These are phyloP conservation scores for Drosophila trapezifrons DNA, from an alignment of 1,140 invertebrate species.

Conservation along the genomic window DNA sequence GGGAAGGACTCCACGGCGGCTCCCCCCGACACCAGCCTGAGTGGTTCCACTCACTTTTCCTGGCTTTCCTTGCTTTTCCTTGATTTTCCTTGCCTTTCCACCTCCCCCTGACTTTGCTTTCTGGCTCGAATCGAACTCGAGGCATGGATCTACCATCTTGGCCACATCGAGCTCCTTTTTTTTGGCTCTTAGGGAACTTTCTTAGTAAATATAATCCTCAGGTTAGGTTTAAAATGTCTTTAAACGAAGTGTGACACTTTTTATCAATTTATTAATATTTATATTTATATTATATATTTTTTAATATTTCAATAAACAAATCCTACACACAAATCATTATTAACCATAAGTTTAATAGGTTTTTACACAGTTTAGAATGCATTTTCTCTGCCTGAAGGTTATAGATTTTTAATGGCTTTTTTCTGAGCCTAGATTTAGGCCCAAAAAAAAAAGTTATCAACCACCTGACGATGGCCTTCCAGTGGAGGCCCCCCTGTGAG, in stretches of 20 bases:
- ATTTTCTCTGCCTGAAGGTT: neutral
- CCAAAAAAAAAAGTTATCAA: too few species aligned
- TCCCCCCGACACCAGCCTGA: conserved; percentile 15
- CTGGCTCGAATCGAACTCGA: conserved; percentile 25
- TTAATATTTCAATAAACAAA: too few species aligned
- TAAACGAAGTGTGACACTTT: too few species aligned
- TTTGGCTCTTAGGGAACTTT: neutral
- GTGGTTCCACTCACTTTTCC: conserved; percentile 9
- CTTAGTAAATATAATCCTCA: neutral
- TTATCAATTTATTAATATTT: too few species aligned
- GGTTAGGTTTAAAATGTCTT: neutral
- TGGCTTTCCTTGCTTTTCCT: too few species aligned
- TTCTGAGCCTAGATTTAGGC: neutral
- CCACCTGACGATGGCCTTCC: neutral
- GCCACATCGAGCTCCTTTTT: neutral
- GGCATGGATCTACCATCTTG: neutral
- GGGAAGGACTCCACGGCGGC: too few species aligned
- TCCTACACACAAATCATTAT: too few species aligned
- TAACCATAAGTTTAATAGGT: too few species aligned
- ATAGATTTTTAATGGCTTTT: neutral
- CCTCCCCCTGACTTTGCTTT: neutral
- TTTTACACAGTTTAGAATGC: neutral
- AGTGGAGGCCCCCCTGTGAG: neutral
- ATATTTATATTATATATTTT: too few species aligned
- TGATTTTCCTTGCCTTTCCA: too few species aligned